phyloP scores from a whole-genome alignment of 1,140 invertebrate genomes.

The Lordiphosa collinella region DNA sequence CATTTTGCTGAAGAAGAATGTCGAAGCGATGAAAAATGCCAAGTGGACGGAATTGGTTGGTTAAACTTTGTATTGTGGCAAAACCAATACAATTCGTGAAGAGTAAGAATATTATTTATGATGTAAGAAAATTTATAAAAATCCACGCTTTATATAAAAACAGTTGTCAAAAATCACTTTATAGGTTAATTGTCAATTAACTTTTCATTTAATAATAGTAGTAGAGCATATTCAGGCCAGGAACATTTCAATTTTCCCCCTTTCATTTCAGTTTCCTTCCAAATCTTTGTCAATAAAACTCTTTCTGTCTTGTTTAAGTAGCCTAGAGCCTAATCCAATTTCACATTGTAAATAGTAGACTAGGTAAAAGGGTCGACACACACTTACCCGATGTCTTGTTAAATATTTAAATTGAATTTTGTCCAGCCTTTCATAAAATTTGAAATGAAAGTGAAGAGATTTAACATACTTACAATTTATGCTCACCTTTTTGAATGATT shows the following conservation, averaged over 20 bases:
- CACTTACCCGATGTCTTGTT: background rate
- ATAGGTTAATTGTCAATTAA: no score
- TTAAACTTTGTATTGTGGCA: constrained; percentile 2
- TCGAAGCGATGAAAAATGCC: constrained; percentile 1
- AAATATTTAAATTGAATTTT: constrained; percentile 17
- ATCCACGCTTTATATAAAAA: no score
- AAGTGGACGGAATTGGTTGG: background rate
- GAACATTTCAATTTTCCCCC: no score
- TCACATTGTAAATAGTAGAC: constrained; percentile 12
- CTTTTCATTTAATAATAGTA: no score
- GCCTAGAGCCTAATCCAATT: constrained; percentile 12
- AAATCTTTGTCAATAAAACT: no score
- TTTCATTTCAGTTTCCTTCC: no score
- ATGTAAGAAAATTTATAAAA: no score
- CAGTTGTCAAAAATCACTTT: no score
- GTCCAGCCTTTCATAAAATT: background rate
- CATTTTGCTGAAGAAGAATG: background rate
- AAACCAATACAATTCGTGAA: background rate
- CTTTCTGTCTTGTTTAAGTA: constrained; percentile 6
- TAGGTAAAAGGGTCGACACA: background rate
- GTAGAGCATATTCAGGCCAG: no score
- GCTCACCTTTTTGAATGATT: background rate
- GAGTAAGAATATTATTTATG: background rate
- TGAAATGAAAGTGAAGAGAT: background rate
- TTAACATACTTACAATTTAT: background rate